phyloP scores from a whole-genome alignment of 1,140 invertebrate species.

The Diprion similis region DNA sequence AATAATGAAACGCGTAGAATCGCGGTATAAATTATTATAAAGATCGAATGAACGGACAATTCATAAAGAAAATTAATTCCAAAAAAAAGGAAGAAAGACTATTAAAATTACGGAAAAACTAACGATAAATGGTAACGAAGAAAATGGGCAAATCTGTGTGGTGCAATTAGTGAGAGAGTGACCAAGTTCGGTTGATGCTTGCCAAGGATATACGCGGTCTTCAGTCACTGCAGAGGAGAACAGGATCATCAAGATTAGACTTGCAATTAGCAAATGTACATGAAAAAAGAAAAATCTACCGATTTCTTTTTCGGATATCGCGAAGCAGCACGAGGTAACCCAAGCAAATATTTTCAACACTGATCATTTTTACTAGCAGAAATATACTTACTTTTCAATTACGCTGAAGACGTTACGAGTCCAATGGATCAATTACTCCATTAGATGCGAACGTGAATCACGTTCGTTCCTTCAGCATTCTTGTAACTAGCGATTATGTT shows the following conservation, averaged over 20 bases:
- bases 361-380: constrained; percentile 18
- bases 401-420: not conserved
- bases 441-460: too few relatives aligned
- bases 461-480: constrained; percentile 14
- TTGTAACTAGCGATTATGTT: constrained; percentile 9
- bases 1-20: too few relatives aligned
- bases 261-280: too few relatives aligned
- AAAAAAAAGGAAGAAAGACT: too few relatives aligned
- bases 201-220: not conserved
- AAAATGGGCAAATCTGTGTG: not conserved
- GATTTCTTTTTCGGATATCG: constrained; percentile 32
- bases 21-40: not conserved
- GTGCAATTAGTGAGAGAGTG: not conserved
- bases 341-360: constrained; percentile 41
- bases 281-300: constrained; percentile 13
- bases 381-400: not conserved
- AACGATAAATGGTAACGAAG: not conserved
- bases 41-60: not conserved
- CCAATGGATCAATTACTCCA: not conserved
- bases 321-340: constrained; percentile 38
- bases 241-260: not conserved
- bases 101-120: not conserved
- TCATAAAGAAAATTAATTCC: not conserved
- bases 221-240: not conserved
- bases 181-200: not conserved